Base-by-base conservation (phyloP, 2,113 vertebrate species). In the Spea multiplicata region DNA sequence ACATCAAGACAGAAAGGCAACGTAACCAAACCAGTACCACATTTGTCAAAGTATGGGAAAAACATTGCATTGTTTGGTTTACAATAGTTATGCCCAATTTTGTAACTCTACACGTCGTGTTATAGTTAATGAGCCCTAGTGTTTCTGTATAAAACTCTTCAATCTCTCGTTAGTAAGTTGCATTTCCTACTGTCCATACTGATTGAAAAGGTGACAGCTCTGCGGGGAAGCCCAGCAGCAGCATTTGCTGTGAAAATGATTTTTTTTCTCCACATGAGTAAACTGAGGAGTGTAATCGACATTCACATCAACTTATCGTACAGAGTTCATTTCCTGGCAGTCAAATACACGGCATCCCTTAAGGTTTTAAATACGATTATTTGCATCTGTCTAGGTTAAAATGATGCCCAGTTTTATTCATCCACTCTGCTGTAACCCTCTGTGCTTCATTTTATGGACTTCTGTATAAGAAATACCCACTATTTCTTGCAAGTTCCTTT, bases 181-280 rank as follows among this genome's bases (percentile, higher is more conserved):
- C 55, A 13, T 59, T 9, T 59, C 55, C 55, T 30, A 44, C 50
- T 46, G 74, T 59, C 74, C 66, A 52, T 50, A 55, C 65, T 76
- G 66, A 76, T 69, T 46, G 61, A 64, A 9, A 4, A 16, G 61
- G 61, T 46, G 57, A 68, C 67, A 52, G 76, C 46, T 50, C 17
- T 64, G 57, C 47, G 50, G 67, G 67, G 64, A 78, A 45, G 14
- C 17, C 76, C 55, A 78, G 47, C 57, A 71, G 76, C 76, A 71
- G 13, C 71, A 55, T 30, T 30, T 64, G 52, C 47, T 69, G 52
- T 76, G 74, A 47, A 62, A 71, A 53, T 64, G 70, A 64, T 59
- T 71, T 69, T 50, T 50, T 76, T 78, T 64, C n/a, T n/a, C 30
- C 76, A 78, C 67, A 71, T 78, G 76, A 78, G 71, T 78, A 52